Conservation (phyloP, 2,113 vertebrate species). For the Tangachromis dhanisi region DNA sequence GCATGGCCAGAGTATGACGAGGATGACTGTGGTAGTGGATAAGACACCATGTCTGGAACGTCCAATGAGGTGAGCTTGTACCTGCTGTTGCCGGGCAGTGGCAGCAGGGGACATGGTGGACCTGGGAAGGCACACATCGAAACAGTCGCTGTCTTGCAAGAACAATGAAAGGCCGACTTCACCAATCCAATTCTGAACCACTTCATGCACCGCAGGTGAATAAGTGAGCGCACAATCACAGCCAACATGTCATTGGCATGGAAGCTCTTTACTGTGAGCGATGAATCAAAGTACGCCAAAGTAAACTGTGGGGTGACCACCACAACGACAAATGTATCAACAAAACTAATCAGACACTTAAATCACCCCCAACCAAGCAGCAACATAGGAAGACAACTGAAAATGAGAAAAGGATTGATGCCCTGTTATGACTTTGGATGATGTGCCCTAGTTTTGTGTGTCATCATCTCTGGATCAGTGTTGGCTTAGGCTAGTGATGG, state of each 20-base stretch:
- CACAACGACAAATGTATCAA: neutral
- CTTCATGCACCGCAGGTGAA: neutral
- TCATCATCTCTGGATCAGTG: neutral
- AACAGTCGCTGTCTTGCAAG: neutral
- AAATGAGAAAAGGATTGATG: neutral
- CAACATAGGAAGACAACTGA: neutral
- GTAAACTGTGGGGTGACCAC: neutral
- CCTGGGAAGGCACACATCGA: constrained; percentile 62
- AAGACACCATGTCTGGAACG: constrained; percentile 91
- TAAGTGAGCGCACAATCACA: neutral
- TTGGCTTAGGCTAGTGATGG: neutral
- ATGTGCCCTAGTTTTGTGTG: neutral
- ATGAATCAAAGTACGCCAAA: neutral
- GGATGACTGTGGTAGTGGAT: constrained; percentile 83
- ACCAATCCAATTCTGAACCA: neutral
- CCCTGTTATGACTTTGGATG: neutral
- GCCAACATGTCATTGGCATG: neutral
- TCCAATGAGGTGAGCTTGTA: constrained; percentile 87
- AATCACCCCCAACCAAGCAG: neutral
- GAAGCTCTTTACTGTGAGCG: neutral
- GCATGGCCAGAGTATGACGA: constrained; percentile 84
- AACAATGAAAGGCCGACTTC: neutral
- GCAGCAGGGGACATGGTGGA: constrained; percentile 85
- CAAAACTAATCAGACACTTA: neutral
- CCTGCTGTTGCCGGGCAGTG: constrained; percentile 81